These are phyloP conservation scores for Bergia sp. DNA, from an alignment of 92 coral and sea anemone genomes.

Conservation along the genomic window DNA sequence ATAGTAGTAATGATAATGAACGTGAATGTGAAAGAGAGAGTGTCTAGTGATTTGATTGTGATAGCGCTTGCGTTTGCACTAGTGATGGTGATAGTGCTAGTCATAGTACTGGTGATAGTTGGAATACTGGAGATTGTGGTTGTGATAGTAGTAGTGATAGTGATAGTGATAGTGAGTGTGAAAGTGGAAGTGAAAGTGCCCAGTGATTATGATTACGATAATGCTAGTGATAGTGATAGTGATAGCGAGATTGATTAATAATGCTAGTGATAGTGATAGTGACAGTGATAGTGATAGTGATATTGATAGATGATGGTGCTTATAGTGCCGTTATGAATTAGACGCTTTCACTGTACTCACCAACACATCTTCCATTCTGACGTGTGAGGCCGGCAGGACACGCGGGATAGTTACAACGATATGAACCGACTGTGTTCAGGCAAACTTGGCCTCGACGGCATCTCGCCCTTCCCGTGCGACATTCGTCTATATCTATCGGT, in stretches of 20 bases:
- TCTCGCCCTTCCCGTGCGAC: background rate
- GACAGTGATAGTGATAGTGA: background rate
- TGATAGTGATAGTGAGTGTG: background rate
- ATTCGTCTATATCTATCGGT: slow-evolving; percentile 6
- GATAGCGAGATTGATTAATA: no score
- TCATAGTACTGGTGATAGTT: background rate
- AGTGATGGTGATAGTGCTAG: background rate
- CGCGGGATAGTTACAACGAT: background rate
- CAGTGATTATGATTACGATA: background rate
- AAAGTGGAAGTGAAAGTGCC: background rate
- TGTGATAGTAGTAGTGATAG: no score
- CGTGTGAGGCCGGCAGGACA: background rate
- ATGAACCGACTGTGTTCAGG: background rate
- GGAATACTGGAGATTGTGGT: background rate
- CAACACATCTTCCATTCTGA: slow-evolving; percentile 10
- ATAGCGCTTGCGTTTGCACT: background rate
- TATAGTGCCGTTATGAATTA: background rate
- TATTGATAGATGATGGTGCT: background rate
- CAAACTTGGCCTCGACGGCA: background rate
- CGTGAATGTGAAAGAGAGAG: background rate
- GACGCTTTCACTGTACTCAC: background rate
- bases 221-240: background rate
- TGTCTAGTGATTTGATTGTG: background rate
- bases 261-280: background rate
- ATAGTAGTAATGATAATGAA: background rate